Evolutionary conservation across 2,797 vertebrate genomes (phyloP).

Genomic region (Bovichtus variegatus): DNA sequence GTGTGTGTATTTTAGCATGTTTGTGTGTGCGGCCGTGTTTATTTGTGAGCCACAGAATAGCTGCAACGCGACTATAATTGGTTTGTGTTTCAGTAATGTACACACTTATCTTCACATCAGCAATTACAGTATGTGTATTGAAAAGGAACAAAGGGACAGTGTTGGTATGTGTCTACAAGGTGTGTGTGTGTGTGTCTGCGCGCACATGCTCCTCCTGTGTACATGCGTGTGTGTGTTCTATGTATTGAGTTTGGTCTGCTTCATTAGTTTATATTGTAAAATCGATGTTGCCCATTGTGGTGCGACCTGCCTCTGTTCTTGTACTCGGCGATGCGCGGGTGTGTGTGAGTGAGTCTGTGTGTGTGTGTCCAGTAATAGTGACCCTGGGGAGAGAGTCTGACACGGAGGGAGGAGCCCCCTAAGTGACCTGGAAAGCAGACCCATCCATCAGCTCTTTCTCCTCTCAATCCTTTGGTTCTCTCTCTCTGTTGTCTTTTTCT

Average conservation of each 20-base stretch:
- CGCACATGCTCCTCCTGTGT: conserved; percentile 12
- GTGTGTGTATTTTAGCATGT: neutral
- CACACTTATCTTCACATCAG: conserved; percentile 75
- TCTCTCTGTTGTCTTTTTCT: conserved; percentile 56
- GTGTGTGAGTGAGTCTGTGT: conserved; percentile 32
- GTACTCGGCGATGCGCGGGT: conserved; percentile 5
- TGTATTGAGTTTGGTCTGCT: conserved; percentile 75
- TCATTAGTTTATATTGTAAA: conserved; percentile 86
- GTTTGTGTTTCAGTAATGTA: conserved; percentile 73
- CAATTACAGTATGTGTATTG: conserved; percentile 66
- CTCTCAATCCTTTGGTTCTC: conserved; percentile 56
- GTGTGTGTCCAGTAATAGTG: conserved; percentile 59
- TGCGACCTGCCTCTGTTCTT: conserved; percentile 53
- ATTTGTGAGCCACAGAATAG: conserved; percentile 32
- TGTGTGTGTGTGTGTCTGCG: conserved; percentile 27
- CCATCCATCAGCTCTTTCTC: conserved; percentile 78
- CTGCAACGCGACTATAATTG: conserved; percentile 59
- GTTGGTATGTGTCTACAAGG: conserved; percentile 61
- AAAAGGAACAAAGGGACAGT: conserved; percentile 58
- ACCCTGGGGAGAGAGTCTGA: conserved; percentile 67
- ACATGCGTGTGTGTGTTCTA: conserved; percentile 41
- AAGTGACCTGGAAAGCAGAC: conserved; percentile 75
- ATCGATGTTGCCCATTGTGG: conserved; percentile 81
- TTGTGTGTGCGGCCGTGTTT: conserved; percentile 25
- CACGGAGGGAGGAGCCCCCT: conserved; percentile 55